Conservation (phyloP, 2,113 vertebrate genomes). For the Clarias macrocephalus region DNA sequence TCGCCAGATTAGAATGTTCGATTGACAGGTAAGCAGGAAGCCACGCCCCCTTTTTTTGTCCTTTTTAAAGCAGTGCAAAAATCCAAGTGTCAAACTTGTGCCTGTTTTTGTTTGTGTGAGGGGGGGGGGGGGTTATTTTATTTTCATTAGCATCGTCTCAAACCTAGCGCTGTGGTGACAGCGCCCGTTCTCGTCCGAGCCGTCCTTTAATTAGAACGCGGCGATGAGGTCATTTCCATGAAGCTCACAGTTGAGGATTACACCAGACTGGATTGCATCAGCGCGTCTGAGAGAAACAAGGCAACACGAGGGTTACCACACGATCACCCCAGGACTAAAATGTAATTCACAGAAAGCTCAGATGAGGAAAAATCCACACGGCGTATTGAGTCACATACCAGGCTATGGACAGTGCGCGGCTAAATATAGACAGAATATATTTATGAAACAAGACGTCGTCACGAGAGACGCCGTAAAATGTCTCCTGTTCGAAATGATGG, state of each 20-base stretch:
- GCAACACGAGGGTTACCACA: not conserved
- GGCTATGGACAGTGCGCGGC: not conserved
- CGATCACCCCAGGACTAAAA: not conserved
- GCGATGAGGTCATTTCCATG: not conserved
- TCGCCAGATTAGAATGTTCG: not conserved
- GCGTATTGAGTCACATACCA: not conserved
- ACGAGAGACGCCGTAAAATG: not conserved
- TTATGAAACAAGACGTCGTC: not conserved
- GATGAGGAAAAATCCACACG: not conserved
- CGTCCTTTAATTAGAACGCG: not conserved
- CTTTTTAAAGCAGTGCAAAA: not conserved
- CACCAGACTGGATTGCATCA: conserved; percentile 19
- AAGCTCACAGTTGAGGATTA: not conserved
- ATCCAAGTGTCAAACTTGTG: not conserved
- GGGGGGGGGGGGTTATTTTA: not conserved
- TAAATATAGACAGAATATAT: not conserved
- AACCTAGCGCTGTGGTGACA: no score
- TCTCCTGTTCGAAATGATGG: not conserved
- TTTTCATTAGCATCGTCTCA: not conserved
- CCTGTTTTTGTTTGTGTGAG: not conserved
- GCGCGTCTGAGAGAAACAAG: not conserved
- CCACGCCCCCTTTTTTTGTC: not conserved
- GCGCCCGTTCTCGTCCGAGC: not conserved
- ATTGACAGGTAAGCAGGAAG: not conserved
- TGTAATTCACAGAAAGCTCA: not conserved